Percentiles rank a stretch among this genome's conserved stretches.
Evolutionary conservation across 2,888 invertebrate genomes (phyloP).

Genomic region (Protophormia terraenovae): DNA sequence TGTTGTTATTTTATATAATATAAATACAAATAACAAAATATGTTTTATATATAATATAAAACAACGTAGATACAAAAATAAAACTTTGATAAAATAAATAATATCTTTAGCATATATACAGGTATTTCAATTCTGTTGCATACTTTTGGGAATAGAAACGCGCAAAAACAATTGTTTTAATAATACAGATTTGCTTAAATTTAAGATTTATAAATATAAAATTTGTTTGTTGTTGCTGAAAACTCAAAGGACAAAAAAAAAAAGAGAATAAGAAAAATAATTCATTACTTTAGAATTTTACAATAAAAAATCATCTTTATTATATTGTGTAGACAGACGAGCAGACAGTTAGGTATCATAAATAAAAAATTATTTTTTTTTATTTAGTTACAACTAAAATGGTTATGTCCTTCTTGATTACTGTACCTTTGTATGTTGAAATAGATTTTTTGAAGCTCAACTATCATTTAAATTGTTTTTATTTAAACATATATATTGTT

Average conservation of each 20-base stretch:
- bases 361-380: too few species aligned
- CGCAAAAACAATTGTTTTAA: neutral
- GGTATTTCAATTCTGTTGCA: neutral
- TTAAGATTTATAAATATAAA: neutral
- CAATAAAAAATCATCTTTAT: neutral
- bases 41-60: neutral
- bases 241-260: neutral
- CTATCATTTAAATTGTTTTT: too few species aligned
- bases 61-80: neutral
- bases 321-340: neutral
- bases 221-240: neutral
- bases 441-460: too few species aligned
- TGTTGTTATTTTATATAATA: too few species aligned
- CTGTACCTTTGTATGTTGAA: too few species aligned
- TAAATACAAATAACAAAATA: too few species aligned
- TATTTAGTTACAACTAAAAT: too few species aligned
- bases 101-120: neutral
- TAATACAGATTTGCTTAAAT: neutral
- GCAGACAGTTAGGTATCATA: too few species aligned
- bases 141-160: slow-evolving; percentile 19
- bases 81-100: neutral
- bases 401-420: too few species aligned
- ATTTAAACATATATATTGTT: too few species aligned
- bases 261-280: neutral
- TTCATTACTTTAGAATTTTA: neutral